Base-by-base conservation (phyloP, 1,140 invertebrate species). In the Penaeus japonicus region DNA sequence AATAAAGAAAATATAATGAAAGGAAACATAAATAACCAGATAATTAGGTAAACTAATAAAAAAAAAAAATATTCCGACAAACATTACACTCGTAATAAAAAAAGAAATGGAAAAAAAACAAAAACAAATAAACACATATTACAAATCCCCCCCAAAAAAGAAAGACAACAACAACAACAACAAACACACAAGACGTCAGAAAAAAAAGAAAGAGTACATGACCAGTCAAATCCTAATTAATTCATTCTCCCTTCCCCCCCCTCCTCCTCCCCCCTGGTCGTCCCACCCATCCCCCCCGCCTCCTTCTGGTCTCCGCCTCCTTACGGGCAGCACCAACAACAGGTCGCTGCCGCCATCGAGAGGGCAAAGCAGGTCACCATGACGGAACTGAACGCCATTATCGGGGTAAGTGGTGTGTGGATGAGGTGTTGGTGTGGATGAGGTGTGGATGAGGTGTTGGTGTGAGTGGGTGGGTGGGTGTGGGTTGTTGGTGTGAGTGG, bases 361-460 rank as follows among this genome's bases (percentile, higher is more conserved):
- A 94, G 99, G 92, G 98, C 99, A 90, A 99, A 99, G 94, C 98
- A 99, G 94, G 97, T 99, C 91, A 99, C 98, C 91, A 99, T 99
- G 97, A 97, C 97, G 77, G 98, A 99, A 93, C 94, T 99, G 77
- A 99, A 99, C 93, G 95, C 97, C 84, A 98, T 98, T 91, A 97
- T 98, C 92, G 96, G 97, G 94, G 97, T 98, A 94, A 97, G 96
- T 94, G 10, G 30, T 35, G n/a, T 27, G 47, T 2, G n/a, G 3
- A 17, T 22, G 39, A 39, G 24, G 22, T 39, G 39, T 47, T 10
- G 20, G 39, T 78, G 39, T 22, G n/a, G 20, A 2, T 30, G 75
- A 1, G 75, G 59, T 65, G 27, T 2, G 59, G 12, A 4, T 65
- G 27, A 12, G 27, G 59, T 22, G 12, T 65, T n/a, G 59, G 2